Conservation (phyloP, 2,113 vertebrate species). For the Camelus dromedarius region DNA sequence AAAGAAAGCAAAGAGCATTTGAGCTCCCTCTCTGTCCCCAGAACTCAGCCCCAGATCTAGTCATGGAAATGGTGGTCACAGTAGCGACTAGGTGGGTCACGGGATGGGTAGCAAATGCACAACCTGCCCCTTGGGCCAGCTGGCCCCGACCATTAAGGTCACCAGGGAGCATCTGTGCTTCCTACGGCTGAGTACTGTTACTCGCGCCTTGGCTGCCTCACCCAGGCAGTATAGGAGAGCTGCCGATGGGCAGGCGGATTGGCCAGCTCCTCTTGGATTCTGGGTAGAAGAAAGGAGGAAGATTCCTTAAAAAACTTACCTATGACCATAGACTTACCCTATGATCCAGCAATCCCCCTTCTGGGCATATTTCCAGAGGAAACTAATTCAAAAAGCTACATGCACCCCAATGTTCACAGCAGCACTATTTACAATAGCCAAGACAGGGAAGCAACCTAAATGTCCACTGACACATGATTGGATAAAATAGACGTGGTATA, state of each 20-base stretch:
- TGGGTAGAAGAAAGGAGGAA: background rate
- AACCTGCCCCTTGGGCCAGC: background rate
- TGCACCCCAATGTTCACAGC: no score
- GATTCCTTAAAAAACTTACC: no score
- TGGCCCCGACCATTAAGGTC: background rate
- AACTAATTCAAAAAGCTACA: no score
- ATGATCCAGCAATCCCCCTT: no score
- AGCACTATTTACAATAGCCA: no score
- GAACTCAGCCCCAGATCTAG: background rate
- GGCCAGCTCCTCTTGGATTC: background rate
- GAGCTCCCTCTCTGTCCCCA: background rate
- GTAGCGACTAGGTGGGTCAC: background rate
- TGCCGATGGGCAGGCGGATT: background rate
- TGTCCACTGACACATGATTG: no score
- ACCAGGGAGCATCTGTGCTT: background rate
- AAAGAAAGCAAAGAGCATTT: background rate
- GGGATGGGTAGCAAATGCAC: background rate
- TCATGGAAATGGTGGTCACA: background rate
- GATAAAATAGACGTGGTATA: no score
- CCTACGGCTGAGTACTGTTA: background rate
- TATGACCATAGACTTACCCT: no score
- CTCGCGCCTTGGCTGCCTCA: background rate
- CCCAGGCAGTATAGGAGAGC: background rate
- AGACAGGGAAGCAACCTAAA: no score
- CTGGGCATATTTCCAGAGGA: no score